Conservation (phyloP, 1,140 invertebrate genomes). For the Gonioctena quinquepunctata region DNA sequence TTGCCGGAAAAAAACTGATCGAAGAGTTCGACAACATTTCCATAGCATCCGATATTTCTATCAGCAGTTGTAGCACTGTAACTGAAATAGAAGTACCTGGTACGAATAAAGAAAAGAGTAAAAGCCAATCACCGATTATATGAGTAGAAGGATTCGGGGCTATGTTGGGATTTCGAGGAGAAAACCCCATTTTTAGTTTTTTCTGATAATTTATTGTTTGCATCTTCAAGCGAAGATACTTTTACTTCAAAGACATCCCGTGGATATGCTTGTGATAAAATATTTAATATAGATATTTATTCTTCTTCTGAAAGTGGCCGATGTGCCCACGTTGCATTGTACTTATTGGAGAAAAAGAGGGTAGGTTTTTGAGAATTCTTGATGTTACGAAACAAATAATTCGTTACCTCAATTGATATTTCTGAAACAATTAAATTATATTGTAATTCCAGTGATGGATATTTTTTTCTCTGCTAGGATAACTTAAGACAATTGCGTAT, state of each 20-base stretch:
- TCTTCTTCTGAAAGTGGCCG: no score
- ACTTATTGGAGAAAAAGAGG: no score
- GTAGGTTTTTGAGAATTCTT: no score
- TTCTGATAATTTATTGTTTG: no score
- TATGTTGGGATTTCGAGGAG: no score
- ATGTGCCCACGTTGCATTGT: no score
- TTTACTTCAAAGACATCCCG: background rate
- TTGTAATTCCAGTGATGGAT: background rate
- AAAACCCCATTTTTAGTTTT: no score
- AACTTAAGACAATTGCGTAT: conserved; percentile 33
- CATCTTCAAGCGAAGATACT: no score
- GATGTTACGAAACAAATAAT: no score
- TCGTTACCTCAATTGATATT: no score
- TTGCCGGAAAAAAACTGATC: conserved; percentile 30
- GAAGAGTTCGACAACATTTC: conserved; percentile 45
- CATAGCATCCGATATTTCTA: conserved; percentile 45
- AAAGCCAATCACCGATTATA: background rate
- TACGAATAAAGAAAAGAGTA: background rate
- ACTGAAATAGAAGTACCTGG: conserved; percentile 32
- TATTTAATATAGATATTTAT: background rate
- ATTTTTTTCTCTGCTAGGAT: background rate
- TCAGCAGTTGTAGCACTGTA: conserved; percentile 44
- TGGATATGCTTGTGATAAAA: background rate
- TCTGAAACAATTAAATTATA: no score
- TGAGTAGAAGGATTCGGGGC: no score